Evolutionary conservation across 2,888 invertebrate species (phyloP), one percentile per base, ranked within the genome.

Genomic region (Clistopyga incitator): DNA sequence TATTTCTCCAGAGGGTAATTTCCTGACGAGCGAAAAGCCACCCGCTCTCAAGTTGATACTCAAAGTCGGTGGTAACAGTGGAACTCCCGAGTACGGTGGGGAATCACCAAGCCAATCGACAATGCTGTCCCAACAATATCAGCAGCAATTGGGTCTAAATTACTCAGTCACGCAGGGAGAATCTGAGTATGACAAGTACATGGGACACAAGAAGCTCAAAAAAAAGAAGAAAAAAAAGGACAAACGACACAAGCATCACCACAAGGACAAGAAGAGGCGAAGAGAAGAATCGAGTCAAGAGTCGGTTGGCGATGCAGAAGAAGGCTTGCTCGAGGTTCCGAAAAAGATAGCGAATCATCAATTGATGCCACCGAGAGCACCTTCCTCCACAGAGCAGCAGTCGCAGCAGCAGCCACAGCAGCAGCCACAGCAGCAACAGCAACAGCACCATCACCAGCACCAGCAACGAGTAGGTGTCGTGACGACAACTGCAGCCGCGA

Each of bases 141-240:
- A 92, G 64, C 93, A 92, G 79, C 92, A 92, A 80, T 81, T 89
- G 89, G 94, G 93, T 85, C 92, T 92, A 4, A 93, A 93, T 81
- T 93, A 92, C 75, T 90, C 92, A 3, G 91, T 92, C 0, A 90
- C 91, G 0, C 91, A 90, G 42, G 90, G 91, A 3, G 93, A 93
- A 13, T 86, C 91, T 0, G 93, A 93, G 64, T 92, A 92, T 56
- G 93, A 93, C 42, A 89, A 89, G 75, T 93, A 92, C 76, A 74
- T 92, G 74, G 92, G 92, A 3, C 96, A 96, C 88, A 96, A 96
- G 87, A 96, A 96, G 89, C 94, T 96, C 0, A 96, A 97, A 90
- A 97, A 97, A 93, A 97, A 97, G 91, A 97, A 97, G 93, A 97
- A 97, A 94, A 97, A 97, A 93, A 97, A 96, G 92, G 95, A 95